Conservation (phyloP, 1,140 invertebrate species). For the Drosophila pectinifera region DNA sequence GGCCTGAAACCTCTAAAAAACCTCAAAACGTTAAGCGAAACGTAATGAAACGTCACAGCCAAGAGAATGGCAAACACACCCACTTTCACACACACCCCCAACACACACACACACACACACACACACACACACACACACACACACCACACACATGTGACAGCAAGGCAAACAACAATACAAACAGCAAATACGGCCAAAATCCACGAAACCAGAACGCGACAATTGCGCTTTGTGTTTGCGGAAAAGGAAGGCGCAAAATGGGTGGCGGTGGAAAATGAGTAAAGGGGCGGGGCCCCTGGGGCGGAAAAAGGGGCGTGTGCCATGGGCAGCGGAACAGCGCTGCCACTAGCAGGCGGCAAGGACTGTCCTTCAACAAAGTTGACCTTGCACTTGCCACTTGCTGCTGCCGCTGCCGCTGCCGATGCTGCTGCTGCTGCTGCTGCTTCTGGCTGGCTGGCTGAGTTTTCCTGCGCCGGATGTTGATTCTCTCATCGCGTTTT, state of each 20-base stretch:
- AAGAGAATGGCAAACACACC: conserved; percentile 52
- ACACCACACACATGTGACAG: conserved; percentile 1
- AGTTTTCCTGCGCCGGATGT: conserved; percentile 67
- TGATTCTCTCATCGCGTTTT: conserved; percentile 65
- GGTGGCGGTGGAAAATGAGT: not conserved
- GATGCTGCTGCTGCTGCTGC: conserved; percentile 69
- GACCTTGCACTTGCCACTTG: conserved; percentile 83
- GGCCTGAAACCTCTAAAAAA: conserved; percentile 27
- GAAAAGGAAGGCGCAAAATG: conserved; percentile 10
- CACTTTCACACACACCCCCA: conserved; percentile 18
- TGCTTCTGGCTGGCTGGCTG: conserved; percentile 34
- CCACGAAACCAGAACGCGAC: conserved; percentile 60
- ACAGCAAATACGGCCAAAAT: conserved; percentile 55
- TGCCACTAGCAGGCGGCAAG: conserved; percentile 52
- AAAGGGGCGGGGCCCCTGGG: not conserved
- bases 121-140: conserved; percentile 8
- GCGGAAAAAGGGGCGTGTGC: not conserved
- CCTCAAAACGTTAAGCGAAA: conserved; percentile 76
- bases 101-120: conserved; percentile 16
- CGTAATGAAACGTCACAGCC: conserved; percentile 65
- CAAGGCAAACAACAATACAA: conserved; percentile 49
- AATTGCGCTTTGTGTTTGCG: conserved; percentile 49
- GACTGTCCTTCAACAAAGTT: conserved; percentile 78
- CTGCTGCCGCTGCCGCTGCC: conserved; percentile 65
- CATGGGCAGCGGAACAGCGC: conserved; percentile 10